A percentile compares a stretch with the other conserved stretches of the same genome.
These are phyloP conservation scores for Limnothrissa miodon DNA, from an alignment of 2,113 vertebrate genomes.

Conservation along the genomic window DNA sequence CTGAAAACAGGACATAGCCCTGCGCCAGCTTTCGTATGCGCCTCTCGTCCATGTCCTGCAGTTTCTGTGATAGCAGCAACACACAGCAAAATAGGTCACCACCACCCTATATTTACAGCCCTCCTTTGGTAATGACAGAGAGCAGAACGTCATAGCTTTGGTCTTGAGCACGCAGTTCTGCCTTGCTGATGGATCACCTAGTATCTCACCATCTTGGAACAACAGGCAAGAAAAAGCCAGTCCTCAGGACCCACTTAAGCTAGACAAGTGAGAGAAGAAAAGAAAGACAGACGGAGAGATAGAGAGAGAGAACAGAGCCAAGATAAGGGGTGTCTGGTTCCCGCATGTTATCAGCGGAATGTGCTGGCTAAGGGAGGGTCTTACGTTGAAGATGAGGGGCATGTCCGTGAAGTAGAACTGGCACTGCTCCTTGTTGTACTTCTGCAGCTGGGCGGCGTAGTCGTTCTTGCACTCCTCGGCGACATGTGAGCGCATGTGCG, in stretches of 20 bases:
- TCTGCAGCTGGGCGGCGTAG: slow-evolving; percentile 83
- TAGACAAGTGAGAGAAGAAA: too few species aligned
- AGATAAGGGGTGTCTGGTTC: neutral
- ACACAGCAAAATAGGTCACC: neutral
- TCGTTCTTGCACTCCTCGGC: slow-evolving; percentile 89
- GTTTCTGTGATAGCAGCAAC: slow-evolving; percentile 65
- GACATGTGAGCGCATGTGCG: slow-evolving; percentile 77
- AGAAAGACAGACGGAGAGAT: neutral
- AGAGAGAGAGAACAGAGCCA: neutral
- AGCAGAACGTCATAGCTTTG: neutral
- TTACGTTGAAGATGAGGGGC: slow-evolving; percentile 84
- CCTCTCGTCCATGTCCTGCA: slow-evolving; percentile 86
- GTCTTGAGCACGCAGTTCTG: neutral
- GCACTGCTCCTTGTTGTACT: slow-evolving; percentile 84
- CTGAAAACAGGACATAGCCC: slow-evolving; percentile 77
- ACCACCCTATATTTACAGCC: neutral
- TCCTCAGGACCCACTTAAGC: neutral
- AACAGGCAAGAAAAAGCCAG: neutral
- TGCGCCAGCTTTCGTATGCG: slow-evolving; percentile 73
- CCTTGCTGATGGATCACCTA: neutral
- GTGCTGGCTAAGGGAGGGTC: slow-evolving; percentile 37
- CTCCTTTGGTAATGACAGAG: neutral
- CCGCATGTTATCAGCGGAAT: neutral
- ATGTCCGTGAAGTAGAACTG: slow-evolving; percentile 86
- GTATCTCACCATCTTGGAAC: slow-evolving; percentile 5